Evolutionary conservation across 1,140 invertebrate genomes (phyloP), one percentile per base, ranked within the genome.

Genomic region (Drosophila sulfurigaster): DNA sequence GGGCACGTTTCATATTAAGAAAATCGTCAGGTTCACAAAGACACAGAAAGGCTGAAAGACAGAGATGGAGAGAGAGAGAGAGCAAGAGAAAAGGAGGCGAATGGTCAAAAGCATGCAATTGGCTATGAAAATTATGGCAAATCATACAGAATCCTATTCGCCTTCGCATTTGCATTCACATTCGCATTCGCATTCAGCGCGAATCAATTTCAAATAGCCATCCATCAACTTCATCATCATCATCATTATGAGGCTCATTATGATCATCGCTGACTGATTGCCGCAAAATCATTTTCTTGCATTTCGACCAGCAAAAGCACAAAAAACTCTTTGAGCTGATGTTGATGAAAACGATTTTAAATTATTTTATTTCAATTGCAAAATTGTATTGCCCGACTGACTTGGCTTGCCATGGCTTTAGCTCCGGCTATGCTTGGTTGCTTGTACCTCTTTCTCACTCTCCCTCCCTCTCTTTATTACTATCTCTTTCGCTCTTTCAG

Each of bases 291-390:
- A 87, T 77, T 85, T n/a, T 85, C 35, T 75, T 82, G 67, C 72
- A 76, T 82, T 82, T 81, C 62, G 63, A 75, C 28, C 16, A 51
- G 30, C 15, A 79, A 51, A 41, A 41, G 11, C 38, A 41, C 38
- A 41, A 67, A 81, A 74, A 79, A 64, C 86, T 89, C 85, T 82
- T 91, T 86, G 76, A 82, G 81, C 69, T 79, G 87, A 79, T 86
- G 85, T 86, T 89, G 86, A 89, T 90, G 86, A 90, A 90, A 90
- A 90, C 86, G 86, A 90, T 91, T 90, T 90, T 91, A 90, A 91
- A 90, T 90, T 91, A 83, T 91, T 90, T 90, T 91, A 88, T 88
- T 81, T 82, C 85, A 89, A 88, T 88, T 88, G 83, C 81, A 89
- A 88, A 87, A 86, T 86, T 79, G 71, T 87, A 83, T 75, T 82